A percentile compares a stretch with the other conserved stretches of the same genome.
These are phyloP conservation scores for Turnix velox DNA, from an alignment of 2,113 vertebrate genomes.

Conservation along the genomic window DNA sequence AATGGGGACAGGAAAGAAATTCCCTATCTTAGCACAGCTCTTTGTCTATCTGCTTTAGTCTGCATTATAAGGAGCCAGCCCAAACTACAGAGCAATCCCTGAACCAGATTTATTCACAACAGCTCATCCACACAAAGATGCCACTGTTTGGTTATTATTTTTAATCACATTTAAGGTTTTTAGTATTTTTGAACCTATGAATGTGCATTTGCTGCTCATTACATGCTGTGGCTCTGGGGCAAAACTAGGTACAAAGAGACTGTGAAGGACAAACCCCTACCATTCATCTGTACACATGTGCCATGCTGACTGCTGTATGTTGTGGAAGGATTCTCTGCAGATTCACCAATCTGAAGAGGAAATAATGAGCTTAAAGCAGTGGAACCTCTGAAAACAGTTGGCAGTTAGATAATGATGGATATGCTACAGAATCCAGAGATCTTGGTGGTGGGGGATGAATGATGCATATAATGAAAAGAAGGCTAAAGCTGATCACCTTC, in stretches of 20 bases:
- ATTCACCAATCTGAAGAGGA: slow-evolving; percentile 67
- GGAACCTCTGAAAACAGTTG: slow-evolving; percentile 74
- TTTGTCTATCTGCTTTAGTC: background rate
- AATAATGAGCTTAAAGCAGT: slow-evolving; percentile 81
- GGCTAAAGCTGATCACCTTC: slow-evolving; percentile 52
- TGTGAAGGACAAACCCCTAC: slow-evolving; percentile 63
- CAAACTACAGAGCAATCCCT: slow-evolving; percentile 10
- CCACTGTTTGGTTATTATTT: slow-evolving; percentile 32
- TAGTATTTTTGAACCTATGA: slow-evolving; percentile 44
- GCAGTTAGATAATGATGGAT: slow-evolving; percentile 77
- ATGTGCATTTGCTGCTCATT: slow-evolving; percentile 72
- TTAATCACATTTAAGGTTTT: background rate
- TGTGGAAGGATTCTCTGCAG: slow-evolving; percentile 64
- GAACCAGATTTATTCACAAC: slow-evolving; percentile 17
- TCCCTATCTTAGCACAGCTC: slow-evolving; percentile 10
- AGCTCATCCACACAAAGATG: background rate
- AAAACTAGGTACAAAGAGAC: slow-evolving; percentile 67
- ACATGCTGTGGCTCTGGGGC: slow-evolving; percentile 53
- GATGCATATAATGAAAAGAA: slow-evolving; percentile 66
- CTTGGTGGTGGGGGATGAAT: slow-evolving; percentile 61
- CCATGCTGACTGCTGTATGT: slow-evolving; percentile 65
- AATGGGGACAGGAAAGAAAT: slow-evolving; percentile 45
- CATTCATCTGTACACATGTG: slow-evolving; percentile 70
- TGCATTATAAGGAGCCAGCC: background rate
- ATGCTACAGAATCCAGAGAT: slow-evolving; percentile 56